Percentiles rank a stretch among this genome's conserved stretches.
Evolutionary conservation across 2,888 invertebrate genomes (phyloP).

Genomic region (Rosalia funebris): DNA sequence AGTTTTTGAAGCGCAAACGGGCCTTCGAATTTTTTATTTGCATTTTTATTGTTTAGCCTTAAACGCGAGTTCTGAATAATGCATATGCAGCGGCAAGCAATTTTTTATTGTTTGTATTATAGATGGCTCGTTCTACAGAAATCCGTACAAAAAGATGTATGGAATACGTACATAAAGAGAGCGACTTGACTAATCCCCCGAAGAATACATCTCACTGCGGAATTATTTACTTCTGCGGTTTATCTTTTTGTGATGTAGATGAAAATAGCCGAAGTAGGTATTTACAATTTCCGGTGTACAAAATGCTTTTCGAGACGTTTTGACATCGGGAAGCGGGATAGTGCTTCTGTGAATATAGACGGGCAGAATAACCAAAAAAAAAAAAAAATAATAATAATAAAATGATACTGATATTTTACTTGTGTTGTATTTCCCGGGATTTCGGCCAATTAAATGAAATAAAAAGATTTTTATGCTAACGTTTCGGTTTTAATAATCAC

Average conservation of each 20-base stretch:
- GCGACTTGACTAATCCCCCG: conserved; percentile 5
- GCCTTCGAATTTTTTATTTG: conserved; percentile 16
- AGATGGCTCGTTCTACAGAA: conserved; percentile 3
- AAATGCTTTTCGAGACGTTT: too few relatives aligned
- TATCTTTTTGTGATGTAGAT: neutral
- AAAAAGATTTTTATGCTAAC: too few relatives aligned
- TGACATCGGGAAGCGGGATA: too few relatives aligned
- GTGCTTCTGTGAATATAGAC: too few relatives aligned
- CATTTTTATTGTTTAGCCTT: conserved; percentile 20
- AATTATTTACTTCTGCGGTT: neutral
- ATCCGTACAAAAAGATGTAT: conserved; percentile 20
- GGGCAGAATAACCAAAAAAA: too few relatives aligned
- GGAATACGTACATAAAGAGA: conserved; percentile 4
- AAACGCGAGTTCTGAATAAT: conserved; percentile 15
- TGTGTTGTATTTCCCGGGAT: too few relatives aligned
- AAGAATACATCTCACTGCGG: neutral
- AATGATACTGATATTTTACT: too few relatives aligned
- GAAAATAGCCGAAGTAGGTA: neutral
- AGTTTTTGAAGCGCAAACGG: conserved; percentile 8
- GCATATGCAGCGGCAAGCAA: conserved; percentile 18
- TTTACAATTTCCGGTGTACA: neutral
- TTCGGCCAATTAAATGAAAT: too few relatives aligned
- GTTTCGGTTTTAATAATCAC: too few relatives aligned
- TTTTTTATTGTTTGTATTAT: conserved; percentile 12
- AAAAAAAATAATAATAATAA: too few relatives aligned